Evolutionary conservation across 37 sponge, comb jelly and placozoan species (phyloP).

Genomic region (Petrosia ficiformis): DNA sequence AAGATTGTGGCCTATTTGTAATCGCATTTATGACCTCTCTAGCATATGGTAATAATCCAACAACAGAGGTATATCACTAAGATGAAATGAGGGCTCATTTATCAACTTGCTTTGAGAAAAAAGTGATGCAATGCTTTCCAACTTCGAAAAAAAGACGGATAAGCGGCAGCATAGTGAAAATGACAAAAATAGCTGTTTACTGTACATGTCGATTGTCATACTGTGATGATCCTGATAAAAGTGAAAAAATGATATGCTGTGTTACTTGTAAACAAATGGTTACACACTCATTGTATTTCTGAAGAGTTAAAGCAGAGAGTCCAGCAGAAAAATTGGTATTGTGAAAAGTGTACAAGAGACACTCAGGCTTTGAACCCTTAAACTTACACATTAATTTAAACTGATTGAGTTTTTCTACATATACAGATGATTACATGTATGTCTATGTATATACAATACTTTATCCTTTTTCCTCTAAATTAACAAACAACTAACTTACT

Average conservation of each 20-base stretch:
- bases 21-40: constrained; percentile 18
- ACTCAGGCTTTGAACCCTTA: too few species aligned
- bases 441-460: too few species aligned
- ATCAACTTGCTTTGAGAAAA: constrained; percentile 7
- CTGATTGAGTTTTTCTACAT: too few species aligned
- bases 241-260: constrained; percentile 25
- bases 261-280: constrained; percentile 19
- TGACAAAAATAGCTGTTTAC: constrained; percentile 9
- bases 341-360: too few species aligned
- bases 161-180: neutral
- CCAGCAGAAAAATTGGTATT: too few species aligned
- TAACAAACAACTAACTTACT: too few species aligned
- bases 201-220: constrained; percentile 46
- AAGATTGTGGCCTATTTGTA: constrained; percentile 31
- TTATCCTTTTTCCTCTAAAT: too few species aligned
- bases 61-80: constrained; percentile 12
- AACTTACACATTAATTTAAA: too few species aligned
- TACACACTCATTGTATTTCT: too few species aligned
- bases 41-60: constrained; percentile 27
- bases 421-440: too few species aligned
- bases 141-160: constrained; percentile 18
- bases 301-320: too few species aligned
- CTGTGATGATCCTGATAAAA: constrained; percentile 51
- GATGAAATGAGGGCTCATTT: constrained; percentile 7
- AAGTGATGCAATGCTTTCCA: constrained; percentile 6